phyloP scores from a whole-genome alignment of 2,888 invertebrate species.

The Sepiola atlantica region DNA sequence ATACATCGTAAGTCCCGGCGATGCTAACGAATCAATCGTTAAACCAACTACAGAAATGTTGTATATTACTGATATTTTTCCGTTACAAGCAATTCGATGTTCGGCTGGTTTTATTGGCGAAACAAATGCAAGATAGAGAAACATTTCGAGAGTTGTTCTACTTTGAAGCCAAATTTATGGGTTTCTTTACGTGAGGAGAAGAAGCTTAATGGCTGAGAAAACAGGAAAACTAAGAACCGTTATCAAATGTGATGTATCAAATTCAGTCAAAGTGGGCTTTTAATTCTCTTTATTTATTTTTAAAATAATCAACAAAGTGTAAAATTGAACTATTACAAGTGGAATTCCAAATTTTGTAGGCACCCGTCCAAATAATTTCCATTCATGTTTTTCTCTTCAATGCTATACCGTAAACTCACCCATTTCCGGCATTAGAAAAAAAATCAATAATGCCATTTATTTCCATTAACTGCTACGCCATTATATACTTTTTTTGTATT shows the following conservation, averaged over 20 bases:
- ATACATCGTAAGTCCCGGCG: too few relatives aligned
- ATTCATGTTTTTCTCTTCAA: not conserved
- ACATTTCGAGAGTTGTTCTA: too few relatives aligned
- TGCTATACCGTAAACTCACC: not conserved
- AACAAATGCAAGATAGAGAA: too few relatives aligned
- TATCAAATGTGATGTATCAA: not conserved
- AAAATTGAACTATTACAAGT: not conserved
- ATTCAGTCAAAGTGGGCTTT: conserved; percentile 9
- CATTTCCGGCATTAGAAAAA: not conserved
- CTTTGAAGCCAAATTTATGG: too few relatives aligned
- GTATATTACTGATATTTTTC: too few relatives aligned
- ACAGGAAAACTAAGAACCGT: not conserved
- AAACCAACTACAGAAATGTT: too few relatives aligned
- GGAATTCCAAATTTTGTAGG: not conserved
- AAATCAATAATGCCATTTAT: not conserved
- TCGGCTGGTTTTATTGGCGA: too few relatives aligned
- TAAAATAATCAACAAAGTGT: not conserved
- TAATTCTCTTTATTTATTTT: not conserved
- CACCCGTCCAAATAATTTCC: not conserved
- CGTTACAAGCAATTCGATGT: too few relatives aligned
- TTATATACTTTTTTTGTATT: too few relatives aligned
- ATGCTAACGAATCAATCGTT: too few relatives aligned
- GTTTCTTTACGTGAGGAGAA: too few relatives aligned
- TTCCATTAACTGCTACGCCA: not conserved
- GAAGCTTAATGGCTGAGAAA: not conserved